Conservation (phyloP, 2,888 invertebrate genomes). For the Caenorhabditis sinica region DNA sequence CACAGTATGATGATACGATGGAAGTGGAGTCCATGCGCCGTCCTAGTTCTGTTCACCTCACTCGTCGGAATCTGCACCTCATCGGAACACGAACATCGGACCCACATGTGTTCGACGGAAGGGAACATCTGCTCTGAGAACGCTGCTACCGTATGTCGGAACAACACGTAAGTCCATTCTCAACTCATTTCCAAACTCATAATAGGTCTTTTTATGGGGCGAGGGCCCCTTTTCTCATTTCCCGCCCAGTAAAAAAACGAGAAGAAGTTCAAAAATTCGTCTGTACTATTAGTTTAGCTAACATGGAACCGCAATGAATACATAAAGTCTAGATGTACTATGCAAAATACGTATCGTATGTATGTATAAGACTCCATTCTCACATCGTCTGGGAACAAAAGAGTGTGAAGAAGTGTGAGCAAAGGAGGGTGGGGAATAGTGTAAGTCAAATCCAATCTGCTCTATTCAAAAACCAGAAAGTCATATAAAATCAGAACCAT, state of each 20-base stretch:
- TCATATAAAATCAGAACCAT: conserved; percentile 54
- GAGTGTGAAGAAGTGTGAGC: conserved; percentile 1
- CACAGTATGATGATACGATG: conserved; percentile 60
- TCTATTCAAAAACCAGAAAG: conserved; percentile 1
- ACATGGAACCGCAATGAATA: conserved; percentile 54
- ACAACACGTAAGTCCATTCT: conserved; percentile 80
- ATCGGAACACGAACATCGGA: conserved; percentile 59
- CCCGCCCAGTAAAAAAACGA: conserved; percentile 32
- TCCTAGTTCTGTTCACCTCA: conserved; percentile 26
- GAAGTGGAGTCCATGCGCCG: conserved; percentile 30
- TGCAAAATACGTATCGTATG: conserved; percentile 48
- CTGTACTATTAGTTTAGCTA: conserved; percentile 20
- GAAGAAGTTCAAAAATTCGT: conserved; percentile 15
- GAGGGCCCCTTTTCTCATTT: conserved; percentile 22
- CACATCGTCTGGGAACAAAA: conserved; percentile 12
- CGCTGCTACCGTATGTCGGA: conserved; percentile 80
- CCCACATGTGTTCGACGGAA: conserved; percentile 65
- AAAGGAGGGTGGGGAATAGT: conserved; percentile 35
- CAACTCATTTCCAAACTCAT: conserved; percentile 19
- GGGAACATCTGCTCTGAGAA: conserved; percentile 80
- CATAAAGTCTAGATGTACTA: conserved; percentile 38
- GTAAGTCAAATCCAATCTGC: conserved; percentile 41
- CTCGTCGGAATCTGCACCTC: conserved; percentile 25
- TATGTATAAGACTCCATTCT: conserved; percentile 27
- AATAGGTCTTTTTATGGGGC: conserved; percentile 20